Conservation (phyloP, 2,113 vertebrate genomes). For the Dendrocopos noguchii region DNA sequence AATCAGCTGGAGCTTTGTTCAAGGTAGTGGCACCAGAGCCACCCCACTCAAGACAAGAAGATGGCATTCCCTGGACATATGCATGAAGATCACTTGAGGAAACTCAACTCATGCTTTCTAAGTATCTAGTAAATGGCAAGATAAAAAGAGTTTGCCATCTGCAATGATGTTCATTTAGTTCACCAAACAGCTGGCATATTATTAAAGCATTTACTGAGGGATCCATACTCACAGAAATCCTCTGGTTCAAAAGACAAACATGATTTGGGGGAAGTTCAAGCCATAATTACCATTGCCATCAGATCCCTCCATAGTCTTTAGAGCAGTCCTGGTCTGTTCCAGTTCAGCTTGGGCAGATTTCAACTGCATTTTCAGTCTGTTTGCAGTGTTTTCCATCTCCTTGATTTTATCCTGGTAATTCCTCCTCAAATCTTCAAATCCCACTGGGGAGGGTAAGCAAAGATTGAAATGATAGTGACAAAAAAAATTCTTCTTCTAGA, state of each 20-base stretch:
- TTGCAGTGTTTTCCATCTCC: conserved; percentile 76
- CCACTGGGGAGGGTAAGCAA: conserved; percentile 71
- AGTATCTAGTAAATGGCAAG: not conserved
- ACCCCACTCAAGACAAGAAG: not conserved
- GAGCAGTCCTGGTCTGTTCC: conserved; percentile 75
- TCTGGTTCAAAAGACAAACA: not conserved
- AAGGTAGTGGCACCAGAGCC: not conserved
- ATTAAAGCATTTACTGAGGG: not conserved
- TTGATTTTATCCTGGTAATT: conserved; percentile 72
- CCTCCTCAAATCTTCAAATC: conserved; percentile 77
- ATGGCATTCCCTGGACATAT: not conserved
- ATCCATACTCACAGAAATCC: not conserved
- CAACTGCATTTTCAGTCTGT: conserved; percentile 79
- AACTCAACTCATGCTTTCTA: not conserved
- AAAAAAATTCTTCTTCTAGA: not conserved
- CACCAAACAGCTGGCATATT: not conserved
- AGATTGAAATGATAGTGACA: not conserved
- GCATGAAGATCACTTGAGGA: not conserved
- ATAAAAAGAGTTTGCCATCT: not conserved
- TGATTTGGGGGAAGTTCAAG: not conserved
- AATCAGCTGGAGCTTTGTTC: not conserved
- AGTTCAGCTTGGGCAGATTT: conserved; percentile 75
- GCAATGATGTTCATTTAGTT: not conserved
- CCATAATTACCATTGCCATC: conserved; percentile 80
- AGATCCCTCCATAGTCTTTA: conserved; percentile 78